A percentile compares a stretch with the other conserved stretches of the same genome.
Conservation (phyloP, 2,113 vertebrate genomes). For the Rhodinocichla rosea region DNA sequence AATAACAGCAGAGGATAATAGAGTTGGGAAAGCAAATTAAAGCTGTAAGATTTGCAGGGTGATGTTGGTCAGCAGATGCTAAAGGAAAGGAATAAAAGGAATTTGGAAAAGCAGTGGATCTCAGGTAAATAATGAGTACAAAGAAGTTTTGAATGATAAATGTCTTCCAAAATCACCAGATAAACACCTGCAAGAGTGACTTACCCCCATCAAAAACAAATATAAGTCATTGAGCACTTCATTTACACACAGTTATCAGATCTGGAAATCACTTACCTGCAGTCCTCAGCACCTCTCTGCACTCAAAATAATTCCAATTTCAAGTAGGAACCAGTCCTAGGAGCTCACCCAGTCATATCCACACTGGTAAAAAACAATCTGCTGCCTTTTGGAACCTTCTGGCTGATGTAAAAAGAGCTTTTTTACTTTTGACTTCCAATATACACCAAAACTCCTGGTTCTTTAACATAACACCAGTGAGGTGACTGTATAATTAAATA, state of each 20-base stretch:
- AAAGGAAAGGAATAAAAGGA: background rate
- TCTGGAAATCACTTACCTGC: background rate
- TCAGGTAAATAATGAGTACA: background rate
- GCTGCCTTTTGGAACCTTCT: background rate
- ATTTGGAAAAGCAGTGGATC: background rate
- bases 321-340: background rate
- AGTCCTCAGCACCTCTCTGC: background rate
- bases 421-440: background rate
- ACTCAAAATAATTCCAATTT: background rate
- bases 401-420: background rate
- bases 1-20: background rate
- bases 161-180: background rate
- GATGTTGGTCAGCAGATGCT: slow-evolving; percentile 11
- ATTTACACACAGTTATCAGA: background rate
- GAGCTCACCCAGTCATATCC: background rate
- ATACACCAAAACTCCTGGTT: background rate
- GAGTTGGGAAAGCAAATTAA: slow-evolving; percentile 7
- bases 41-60: background rate
- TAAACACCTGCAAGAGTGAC: background rate
- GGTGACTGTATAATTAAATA: background rate
- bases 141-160: background rate
- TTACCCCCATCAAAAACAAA: background rate
- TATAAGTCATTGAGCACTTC: background rate
- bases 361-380: background rate
- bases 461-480: background rate